Conservation (phyloP, 2,113 vertebrate species). For the Excalfactoria chinensis region DNA sequence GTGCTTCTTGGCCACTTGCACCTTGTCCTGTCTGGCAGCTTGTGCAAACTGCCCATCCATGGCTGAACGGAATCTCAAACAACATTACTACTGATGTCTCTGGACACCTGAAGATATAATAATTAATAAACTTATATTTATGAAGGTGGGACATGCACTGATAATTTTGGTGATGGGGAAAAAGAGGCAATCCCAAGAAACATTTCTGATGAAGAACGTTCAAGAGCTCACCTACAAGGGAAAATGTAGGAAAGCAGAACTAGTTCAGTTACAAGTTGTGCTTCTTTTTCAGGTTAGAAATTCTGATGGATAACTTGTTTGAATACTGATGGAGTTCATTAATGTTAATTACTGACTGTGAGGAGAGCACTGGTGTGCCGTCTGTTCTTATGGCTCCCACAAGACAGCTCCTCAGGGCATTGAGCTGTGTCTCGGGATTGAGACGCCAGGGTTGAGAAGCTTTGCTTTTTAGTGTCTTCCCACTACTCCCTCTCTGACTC, state of each 20-base stretch:
- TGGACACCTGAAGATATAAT: background rate
- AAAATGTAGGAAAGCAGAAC: background rate
- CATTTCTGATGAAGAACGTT: background rate
- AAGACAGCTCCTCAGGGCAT: background rate
- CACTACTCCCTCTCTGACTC: background rate
- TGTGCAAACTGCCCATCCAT: background rate
- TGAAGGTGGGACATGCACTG: background rate
- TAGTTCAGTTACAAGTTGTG: background rate
- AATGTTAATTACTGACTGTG: background rate
- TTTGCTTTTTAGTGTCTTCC: background rate
- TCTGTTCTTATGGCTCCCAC: fast-evolving
- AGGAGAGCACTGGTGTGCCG: background rate
- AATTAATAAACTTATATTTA: background rate
- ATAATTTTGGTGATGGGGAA: background rate
- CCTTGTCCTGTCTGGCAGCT: background rate
- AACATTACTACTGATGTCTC: background rate
- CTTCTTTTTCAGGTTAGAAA: background rate
- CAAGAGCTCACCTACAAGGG: background rate
- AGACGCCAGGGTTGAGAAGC: background rate
- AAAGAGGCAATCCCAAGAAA: background rate
- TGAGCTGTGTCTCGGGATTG: background rate
- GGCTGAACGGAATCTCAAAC: background rate
- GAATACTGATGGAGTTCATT: background rate
- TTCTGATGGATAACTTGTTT: background rate
- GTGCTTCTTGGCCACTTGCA: fast-evolving